Conservation (phyloP, 2,113 vertebrate genomes). For the Gallinago paraguaiae region DNA sequence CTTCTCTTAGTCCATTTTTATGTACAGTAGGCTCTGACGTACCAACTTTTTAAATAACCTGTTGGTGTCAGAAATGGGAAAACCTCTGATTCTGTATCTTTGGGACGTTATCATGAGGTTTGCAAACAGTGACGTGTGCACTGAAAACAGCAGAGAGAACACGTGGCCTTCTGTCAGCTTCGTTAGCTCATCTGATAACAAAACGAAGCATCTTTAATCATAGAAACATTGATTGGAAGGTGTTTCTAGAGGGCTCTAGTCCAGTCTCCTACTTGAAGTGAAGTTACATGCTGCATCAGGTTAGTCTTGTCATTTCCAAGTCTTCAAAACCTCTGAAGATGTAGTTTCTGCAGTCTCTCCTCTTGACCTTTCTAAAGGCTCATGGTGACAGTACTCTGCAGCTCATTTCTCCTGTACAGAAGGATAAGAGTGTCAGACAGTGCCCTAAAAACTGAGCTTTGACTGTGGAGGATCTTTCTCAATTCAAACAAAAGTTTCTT, state of each 20-base stretch:
- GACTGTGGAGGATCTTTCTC: not conserved
- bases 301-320: not conserved
- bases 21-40: not conserved
- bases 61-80: not conserved
- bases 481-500: not conserved
- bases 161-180: not conserved
- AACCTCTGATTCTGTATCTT: not conserved
- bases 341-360: not conserved
- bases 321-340: not conserved
- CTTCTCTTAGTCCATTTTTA: not conserved
- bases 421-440: accelerated
- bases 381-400: not conserved
- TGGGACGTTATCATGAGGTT: not conserved
- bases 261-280: not conserved
- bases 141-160: not conserved
- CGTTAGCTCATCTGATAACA: not conserved
- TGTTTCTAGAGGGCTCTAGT: not conserved
- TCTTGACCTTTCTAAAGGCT: not conserved
- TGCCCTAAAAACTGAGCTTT: not conserved
- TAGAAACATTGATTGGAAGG: not conserved
- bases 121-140: not conserved
- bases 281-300: not conserved
- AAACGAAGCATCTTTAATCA: not conserved
- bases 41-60: not conserved
- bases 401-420: not conserved